Percentiles rank a stretch among this genome's conserved stretches.
phyloP scores from a whole-genome alignment of 2,797 vertebrate species.

The Nyctibius grandis region DNA sequence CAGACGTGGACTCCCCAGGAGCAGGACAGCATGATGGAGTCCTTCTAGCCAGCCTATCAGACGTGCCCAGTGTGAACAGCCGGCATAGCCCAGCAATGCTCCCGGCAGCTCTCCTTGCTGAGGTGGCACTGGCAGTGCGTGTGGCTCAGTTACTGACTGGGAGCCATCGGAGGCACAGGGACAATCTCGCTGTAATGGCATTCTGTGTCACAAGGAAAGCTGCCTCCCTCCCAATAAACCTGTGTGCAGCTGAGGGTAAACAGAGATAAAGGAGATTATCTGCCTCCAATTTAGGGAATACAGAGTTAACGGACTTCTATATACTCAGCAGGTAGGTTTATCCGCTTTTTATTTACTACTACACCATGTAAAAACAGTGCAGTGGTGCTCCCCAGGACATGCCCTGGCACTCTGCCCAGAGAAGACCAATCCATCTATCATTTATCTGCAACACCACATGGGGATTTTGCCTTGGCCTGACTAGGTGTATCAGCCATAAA shows the following conservation, averaged over 20 bases:
- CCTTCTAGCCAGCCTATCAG: background rate
- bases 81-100: background rate
- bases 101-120: background rate
- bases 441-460: background rate
- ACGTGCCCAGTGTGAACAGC: rapidly evolving
- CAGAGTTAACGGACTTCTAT: background rate
- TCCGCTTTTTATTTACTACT: background rate
- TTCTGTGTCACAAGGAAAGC: background rate
- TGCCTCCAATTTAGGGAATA: background rate
- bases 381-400: background rate
- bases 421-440: background rate
- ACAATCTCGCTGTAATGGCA: background rate
- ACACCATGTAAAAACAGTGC: background rate
- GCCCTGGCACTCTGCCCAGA: background rate
- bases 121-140: background rate
- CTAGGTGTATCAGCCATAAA: background rate
- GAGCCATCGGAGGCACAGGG: background rate
- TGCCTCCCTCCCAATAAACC: constrained; percentile 1
- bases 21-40: background rate
- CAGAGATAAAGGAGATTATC: constrained; percentile 23
- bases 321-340: background rate
- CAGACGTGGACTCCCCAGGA: background rate
- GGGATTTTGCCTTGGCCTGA: background rate
- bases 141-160: background rate
- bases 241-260: background rate